Conservation (phyloP, 2,113 vertebrate genomes). For the Stegostoma tigrinum region DNA sequence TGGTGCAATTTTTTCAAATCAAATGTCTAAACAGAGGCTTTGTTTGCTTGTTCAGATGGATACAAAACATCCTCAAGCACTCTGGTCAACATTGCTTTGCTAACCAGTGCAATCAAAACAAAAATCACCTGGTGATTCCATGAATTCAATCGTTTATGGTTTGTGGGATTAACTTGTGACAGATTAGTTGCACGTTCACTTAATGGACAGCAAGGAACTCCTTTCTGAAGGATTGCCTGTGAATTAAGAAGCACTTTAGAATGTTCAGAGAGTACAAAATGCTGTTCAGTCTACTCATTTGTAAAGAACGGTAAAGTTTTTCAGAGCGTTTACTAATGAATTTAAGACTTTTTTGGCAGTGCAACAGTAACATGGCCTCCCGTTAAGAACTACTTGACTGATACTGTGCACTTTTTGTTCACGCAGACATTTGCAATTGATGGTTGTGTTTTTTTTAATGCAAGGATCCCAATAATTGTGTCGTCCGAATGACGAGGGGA, state of each 20-base stretch:
- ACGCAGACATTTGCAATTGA: neutral
- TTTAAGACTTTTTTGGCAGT: neutral
- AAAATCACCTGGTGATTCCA: neutral
- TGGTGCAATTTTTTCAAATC: neutral
- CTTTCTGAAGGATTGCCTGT: neutral
- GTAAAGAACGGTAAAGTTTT: slow-evolving; percentile 37
- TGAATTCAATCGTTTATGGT: neutral
- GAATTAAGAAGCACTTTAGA: neutral
- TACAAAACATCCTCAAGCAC: neutral
- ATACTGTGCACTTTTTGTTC: neutral
- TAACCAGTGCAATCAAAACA: neutral
- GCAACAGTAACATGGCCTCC: neutral
- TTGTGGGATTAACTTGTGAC: neutral
- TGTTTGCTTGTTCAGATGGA: neutral
- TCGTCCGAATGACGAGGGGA: slow-evolving; percentile 55
- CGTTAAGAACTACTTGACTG: neutral
- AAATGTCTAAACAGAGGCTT: neutral
- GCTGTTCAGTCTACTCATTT: neutral
- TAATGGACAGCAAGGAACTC: neutral
- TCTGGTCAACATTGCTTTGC: neutral
- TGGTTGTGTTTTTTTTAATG: slow-evolving; percentile 36
- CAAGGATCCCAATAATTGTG: slow-evolving; percentile 62
- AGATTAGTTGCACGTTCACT: neutral
- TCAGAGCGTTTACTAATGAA: neutral
- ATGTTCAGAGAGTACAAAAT: neutral